These are phyloP conservation scores for Psettodes erumei DNA, from an alignment of 2,113 vertebrate species.

Conservation along the genomic window DNA sequence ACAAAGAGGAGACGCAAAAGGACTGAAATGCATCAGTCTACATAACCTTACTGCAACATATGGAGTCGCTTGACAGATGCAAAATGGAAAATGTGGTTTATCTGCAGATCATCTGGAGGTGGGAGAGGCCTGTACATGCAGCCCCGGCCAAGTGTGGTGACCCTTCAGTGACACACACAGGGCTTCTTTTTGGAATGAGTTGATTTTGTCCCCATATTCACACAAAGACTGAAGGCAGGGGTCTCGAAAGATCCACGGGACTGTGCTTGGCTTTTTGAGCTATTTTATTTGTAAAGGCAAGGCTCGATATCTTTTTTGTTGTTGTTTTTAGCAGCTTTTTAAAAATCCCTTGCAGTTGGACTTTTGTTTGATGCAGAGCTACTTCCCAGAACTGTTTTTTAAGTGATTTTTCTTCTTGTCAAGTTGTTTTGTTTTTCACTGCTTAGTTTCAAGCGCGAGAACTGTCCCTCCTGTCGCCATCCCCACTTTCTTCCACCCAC, in stretches of 20 bases:
- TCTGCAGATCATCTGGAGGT: conserved; percentile 68
- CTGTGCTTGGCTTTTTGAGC: conserved; percentile 30
- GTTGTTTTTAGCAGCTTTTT: conserved; percentile 31
- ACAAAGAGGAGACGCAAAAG: conserved; percentile 2
- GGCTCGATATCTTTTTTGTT: conserved; percentile 8
- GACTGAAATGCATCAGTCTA: conserved; percentile 36
- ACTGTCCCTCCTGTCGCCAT: conserved; percentile 58
- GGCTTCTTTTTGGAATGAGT: conserved; percentile 73
- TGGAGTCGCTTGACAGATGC: conserved; percentile 53
- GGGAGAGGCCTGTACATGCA: conserved; percentile 62
- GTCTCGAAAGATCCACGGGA: conserved; percentile 39
- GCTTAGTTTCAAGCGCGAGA: conserved; percentile 51
- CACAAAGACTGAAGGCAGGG: conserved; percentile 48
- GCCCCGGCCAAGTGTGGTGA: conserved; percentile 46
- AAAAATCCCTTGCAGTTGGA: conserved; percentile 43
- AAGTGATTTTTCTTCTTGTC: conserved; percentile 45
- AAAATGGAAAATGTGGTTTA: conserved; percentile 65
- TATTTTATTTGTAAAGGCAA: conserved; percentile 40
- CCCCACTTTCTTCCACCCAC: conserved; percentile 68
- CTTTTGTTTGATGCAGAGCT: conserved; percentile 41
- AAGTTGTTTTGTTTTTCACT: conserved; percentile 45
- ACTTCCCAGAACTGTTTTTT: conserved; percentile 29
- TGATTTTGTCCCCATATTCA: conserved; percentile 60
- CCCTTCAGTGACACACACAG: conserved; percentile 46
- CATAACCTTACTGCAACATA: conserved; percentile 33